A percentile compares a stretch with the other conserved stretches of the same genome.
Evolutionary conservation across 2,113 vertebrate species (phyloP).

Genomic region (Tonatia bakeri): DNA sequence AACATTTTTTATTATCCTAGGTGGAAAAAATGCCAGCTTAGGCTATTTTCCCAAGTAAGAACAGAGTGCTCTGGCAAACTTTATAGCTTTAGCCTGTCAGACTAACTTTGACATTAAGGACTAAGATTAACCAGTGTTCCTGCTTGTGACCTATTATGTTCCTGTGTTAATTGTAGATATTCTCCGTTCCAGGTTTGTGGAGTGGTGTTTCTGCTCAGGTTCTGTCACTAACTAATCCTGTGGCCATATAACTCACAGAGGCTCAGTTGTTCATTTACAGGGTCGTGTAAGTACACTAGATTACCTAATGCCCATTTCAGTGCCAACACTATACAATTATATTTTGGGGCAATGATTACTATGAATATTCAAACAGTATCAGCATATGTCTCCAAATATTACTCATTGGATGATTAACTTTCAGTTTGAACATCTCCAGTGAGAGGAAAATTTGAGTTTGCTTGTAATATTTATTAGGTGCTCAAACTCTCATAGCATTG

Average conservation of each 20-base stretch:
- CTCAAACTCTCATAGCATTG: slow-evolving; percentile 21
- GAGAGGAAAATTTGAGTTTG: neutral
- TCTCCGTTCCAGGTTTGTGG: neutral
- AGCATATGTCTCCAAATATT: neutral
- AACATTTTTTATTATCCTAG: slow-evolving; percentile 44
- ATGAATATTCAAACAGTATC: neutral
- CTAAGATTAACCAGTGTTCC: slow-evolving; percentile 58
- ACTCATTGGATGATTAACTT: neutral
- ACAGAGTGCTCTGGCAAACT: slow-evolving; percentile 49
- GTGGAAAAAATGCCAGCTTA: neutral
- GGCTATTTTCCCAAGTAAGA: slow-evolving; percentile 1
- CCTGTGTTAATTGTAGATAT: neutral
- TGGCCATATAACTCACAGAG: neutral
- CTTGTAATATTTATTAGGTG: neutral
- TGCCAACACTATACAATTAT: neutral
- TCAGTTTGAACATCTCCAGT: neutral
- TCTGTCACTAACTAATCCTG: neutral
- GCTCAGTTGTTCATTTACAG: neutral
- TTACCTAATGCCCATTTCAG: neutral
- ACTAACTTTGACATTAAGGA: slow-evolving; percentile 55
- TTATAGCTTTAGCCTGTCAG: slow-evolving; percentile 52
- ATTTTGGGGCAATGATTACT: neutral
- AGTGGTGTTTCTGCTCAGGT: neutral
- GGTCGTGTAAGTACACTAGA: neutral
- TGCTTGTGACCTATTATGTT: slow-evolving; percentile 23